These are phyloP conservation scores for Elysia chlorotica DNA, from an alignment of 1,140 invertebrate genomes.

Conservation along the genomic window DNA sequence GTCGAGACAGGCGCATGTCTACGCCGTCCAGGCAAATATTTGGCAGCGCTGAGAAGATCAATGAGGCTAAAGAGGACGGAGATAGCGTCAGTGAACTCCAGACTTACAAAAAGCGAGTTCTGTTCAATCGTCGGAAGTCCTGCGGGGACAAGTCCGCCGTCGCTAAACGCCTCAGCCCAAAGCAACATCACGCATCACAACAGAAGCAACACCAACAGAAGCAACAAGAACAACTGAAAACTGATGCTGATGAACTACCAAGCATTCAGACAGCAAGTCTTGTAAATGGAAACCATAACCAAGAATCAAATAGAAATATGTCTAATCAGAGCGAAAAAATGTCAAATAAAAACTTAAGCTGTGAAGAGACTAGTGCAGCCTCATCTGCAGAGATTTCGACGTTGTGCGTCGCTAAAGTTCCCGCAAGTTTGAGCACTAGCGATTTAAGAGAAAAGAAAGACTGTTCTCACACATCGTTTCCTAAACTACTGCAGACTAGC, in stretches of 20 bases:
- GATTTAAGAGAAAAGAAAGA: too few relatives aligned
- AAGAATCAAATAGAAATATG: not conserved
- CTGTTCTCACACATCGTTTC: too few relatives aligned
- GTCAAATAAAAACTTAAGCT: too few relatives aligned
- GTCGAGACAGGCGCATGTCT: not conserved
- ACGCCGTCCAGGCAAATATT: not conserved
- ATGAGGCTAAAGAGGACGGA: not conserved
- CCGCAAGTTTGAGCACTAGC: too few relatives aligned
- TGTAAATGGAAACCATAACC: not conserved
- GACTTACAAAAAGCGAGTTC: not conserved
- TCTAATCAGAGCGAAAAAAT: too few relatives aligned
- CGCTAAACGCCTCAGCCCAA: not conserved
- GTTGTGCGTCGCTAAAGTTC: too few relatives aligned
- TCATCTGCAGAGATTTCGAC: too few relatives aligned
- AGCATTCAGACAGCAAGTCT: not conserved
- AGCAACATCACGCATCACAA: not conserved
- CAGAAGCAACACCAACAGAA: not conserved
- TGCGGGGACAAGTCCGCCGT: constrained; percentile 13
- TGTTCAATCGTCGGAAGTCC: constrained; percentile 1
- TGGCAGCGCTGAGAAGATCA: constrained; percentile 2
- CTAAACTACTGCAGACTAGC: too few relatives aligned
- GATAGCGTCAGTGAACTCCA: not conserved
- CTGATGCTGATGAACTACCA: not conserved
- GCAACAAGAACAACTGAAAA: not conserved
- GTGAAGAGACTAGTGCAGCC: too few relatives aligned